A percentile compares a stretch with the other conserved stretches of the same genome.
phyloP scores from a whole-genome alignment of 2,797 vertebrate species.

The Poeciliopsis turneri region DNA sequence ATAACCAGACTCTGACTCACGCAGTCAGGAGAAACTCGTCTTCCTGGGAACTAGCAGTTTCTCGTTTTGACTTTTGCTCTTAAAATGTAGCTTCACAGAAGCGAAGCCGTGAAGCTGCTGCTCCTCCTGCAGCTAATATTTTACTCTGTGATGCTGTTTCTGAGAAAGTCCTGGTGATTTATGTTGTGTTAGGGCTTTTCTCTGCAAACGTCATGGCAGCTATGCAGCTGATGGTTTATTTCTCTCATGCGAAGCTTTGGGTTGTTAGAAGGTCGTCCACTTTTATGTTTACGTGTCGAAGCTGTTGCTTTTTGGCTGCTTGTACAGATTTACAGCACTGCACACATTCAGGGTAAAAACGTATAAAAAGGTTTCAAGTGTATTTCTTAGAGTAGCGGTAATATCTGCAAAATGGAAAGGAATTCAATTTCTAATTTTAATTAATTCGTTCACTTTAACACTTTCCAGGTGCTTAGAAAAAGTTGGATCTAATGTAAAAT shows the following conservation, averaged over 20 bases:
- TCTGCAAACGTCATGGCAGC: background rate
- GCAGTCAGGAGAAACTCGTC: background rate
- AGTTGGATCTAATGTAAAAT: background rate
- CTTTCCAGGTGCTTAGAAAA: background rate
- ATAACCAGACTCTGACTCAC: conserved; percentile 17
- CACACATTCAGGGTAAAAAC: background rate
- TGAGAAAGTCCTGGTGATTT: conserved; percentile 25
- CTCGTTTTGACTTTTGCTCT: background rate
- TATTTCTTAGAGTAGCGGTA: background rate
- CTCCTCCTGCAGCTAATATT: conserved; percentile 12
- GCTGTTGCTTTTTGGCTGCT: background rate
- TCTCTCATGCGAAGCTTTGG: background rate
- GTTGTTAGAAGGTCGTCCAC: background rate
- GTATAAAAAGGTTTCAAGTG: background rate
- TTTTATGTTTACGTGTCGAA: conserved; percentile 6
- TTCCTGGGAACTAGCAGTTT: background rate
- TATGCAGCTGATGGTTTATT: background rate
- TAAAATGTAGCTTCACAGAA: background rate
- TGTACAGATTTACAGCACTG: background rate
- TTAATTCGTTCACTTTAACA: background rate
- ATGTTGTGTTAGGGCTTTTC: conserved; percentile 21
- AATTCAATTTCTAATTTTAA: background rate
- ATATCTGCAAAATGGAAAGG: background rate
- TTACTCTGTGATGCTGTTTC: conserved; percentile 14
- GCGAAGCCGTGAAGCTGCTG: background rate